Percentiles rank a stretch among this genome's conserved stretches.
These are phyloP conservation scores for Masnerella sp. DNA, from an alignment of 2,888 invertebrate genomes.

Conservation along the genomic window DNA sequence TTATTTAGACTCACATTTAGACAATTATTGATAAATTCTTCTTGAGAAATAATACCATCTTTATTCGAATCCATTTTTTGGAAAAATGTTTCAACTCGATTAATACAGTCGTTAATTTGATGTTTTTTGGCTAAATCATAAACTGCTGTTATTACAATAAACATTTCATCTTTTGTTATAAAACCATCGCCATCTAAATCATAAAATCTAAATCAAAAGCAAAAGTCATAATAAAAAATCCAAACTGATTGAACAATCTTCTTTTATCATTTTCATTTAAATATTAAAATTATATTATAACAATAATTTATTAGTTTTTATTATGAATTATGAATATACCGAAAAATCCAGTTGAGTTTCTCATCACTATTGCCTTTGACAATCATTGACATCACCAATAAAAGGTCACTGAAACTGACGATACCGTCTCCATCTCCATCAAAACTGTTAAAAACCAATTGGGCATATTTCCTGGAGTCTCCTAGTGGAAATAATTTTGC, in stretches of 20 bases:
- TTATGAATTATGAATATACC: slow-evolving; percentile 54
- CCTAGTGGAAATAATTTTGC: slow-evolving; percentile 73
- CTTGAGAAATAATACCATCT: slow-evolving; percentile 71
- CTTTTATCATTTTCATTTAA: no score
- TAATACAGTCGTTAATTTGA: slow-evolving; percentile 40
- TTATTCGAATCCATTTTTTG: slow-evolving; percentile 71
- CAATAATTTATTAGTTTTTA: no score
- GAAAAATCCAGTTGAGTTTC: slow-evolving; percentile 73
- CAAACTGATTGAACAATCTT: no score
- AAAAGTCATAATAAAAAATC: no score
- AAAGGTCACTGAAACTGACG: slow-evolving; percentile 70
- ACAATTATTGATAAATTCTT: slow-evolving; percentile 68
- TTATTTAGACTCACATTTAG: neutral
- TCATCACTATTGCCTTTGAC: slow-evolving; percentile 69
- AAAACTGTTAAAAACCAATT: slow-evolving; percentile 72
- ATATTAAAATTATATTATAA: no score
- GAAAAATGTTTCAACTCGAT: slow-evolving; percentile 70
- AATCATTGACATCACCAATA: slow-evolving; percentile 66
- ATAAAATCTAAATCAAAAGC: slow-evolving; percentile 70
- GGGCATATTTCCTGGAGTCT: slow-evolving; percentile 70
- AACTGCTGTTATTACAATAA: slow-evolving; percentile 68
- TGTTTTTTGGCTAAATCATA: slow-evolving; percentile 70
- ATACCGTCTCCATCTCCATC: slow-evolving; percentile 71
- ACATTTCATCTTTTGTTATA: slow-evolving; percentile 72
- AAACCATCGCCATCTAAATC: slow-evolving; percentile 72